These are phyloP conservation scores for Eristalinus aeneus DNA, from an alignment of 2,888 invertebrate species.

Conservation along the genomic window DNA sequence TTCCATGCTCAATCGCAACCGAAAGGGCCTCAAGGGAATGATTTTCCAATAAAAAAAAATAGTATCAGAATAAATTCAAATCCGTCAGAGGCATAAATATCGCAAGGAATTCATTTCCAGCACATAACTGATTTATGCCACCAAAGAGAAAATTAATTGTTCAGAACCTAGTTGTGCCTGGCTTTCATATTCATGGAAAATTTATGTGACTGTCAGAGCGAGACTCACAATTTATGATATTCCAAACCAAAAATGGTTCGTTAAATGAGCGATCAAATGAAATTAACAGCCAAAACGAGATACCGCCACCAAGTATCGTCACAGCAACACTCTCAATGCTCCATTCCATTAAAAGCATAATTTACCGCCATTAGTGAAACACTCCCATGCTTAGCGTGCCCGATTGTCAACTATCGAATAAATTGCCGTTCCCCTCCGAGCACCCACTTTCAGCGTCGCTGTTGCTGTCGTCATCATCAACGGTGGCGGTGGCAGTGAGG, in stretches of 20 bases:
- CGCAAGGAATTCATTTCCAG: constrained; percentile 47
- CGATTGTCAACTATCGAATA: constrained; percentile 70
- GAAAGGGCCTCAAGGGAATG: neutral
- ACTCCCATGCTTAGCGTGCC: constrained; percentile 68
- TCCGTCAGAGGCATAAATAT: constrained; percentile 55
- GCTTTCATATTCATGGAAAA: constrained; percentile 55
- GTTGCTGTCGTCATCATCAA: neutral
- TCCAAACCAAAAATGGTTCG: constrained; percentile 66
- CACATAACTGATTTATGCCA: constrained; percentile 64
- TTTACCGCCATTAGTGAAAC: constrained; percentile 67
- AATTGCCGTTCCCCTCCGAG: constrained; percentile 42
- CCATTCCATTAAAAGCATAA: constrained; percentile 56
- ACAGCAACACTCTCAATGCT: constrained; percentile 2
- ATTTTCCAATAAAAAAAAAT: neutral
- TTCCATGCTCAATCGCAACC: neutral
- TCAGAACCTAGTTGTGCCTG: constrained; percentile 41
- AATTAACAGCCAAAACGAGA: constrained; percentile 64
- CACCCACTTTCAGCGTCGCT: constrained; percentile 34
- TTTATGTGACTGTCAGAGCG: constrained; percentile 66
- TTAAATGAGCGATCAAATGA: constrained; percentile 69
- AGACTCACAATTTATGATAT: constrained; percentile 66
- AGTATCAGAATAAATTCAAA: constrained; percentile 53
- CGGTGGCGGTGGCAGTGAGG: neutral
- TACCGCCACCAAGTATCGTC: constrained; percentile 6
- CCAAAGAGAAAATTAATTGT: constrained; percentile 64